Base-by-base conservation (phyloP, 1,140 invertebrate species). In the Sipha flava region DNA sequence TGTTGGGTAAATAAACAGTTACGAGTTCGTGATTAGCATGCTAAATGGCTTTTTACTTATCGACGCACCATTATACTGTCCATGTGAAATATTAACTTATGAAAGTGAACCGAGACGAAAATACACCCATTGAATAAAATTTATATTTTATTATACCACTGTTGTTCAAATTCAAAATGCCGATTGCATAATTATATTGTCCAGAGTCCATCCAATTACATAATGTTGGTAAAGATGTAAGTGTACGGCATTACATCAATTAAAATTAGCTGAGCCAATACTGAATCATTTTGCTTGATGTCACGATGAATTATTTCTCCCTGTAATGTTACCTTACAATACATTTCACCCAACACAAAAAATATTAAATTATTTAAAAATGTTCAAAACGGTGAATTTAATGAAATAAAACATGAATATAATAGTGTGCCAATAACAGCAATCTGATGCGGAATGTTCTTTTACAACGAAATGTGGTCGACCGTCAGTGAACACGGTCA, bases 401-500 rank as follows among this genome's bases (percentile, higher is more conserved):
- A 45, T 45, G 66, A 23, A 45, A 29, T 68, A 26, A 23, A 29
- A 68, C 40, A 29, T 29, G 23, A 26, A 68, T 68, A 68, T 68
- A 43, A 68, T 68, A 18, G 23, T 68, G 66, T 68, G 66, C 66
- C 66, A 68, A 68, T 68, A 68, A 68, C 66, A 45, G 66, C 40
- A 45, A 45, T 68, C 23, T 45, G 40, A 68, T 29, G 66, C 66
- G 66, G 66, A 68, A 68, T 68, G 40, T 68, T 68, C 40, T 68
- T 68, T 68, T 37, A 54, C 47, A 77, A 77, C 49, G 18, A 77
- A 77, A 77, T 77, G 72, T 77, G 72, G 72, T 77, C 52, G 72
- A 77, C 72, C 72, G 49, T 77, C 72, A 77, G 72, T 77, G 72
- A 77, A 77, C 72, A 77, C 72, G 72, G 72, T 77, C 72, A 77